Base-by-base conservation (phyloP, 1,140 invertebrate species). In the Nymphalis io region DNA sequence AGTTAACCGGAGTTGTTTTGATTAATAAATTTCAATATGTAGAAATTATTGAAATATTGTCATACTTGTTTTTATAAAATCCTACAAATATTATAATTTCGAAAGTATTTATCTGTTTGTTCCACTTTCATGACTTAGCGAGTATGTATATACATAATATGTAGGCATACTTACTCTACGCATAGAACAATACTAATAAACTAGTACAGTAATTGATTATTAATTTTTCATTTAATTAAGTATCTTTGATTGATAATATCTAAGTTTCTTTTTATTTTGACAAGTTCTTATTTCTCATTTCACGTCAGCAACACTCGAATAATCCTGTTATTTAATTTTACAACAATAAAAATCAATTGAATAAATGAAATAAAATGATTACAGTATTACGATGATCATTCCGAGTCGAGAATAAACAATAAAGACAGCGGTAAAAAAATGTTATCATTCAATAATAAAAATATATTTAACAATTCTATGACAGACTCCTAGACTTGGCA, bases 61-160 rank as follows among this genome's bases (percentile, higher is more conserved):
- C n/a, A 44, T 3, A 44, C 1, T 23, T 10, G 3, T 21, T 53
- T 53, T 21, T 53, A 53, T 18, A 23, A 46, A 21, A 12, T 53
- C 10, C 2, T 21, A 53, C 8, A 53, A 21, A 53, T 53, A 53
- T 53, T 53, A 53, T 21, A 53, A 53, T 53, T 20, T 53, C 20
- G 20, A 53, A 53, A 53, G 48, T 53, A 21, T 53, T 53, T 53
- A 55, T 55, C 15, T 55, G 15, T 1, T 21, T 20, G 48, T 53
- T 53, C 48, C 48, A 53, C 48, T 53, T 53, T 53, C 48, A 21
- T 20, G 12, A 18, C 48, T 1, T n/a, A 27, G 10, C 11, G 20
- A n/a, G 2, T n/a, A 55, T 18, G 16, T 15, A n/a, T 55, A 55
- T 23, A 53, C 21, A 55, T 15, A 33, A 33, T 33, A 2, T n/a